Conservation (phyloP, 2,113 vertebrate genomes). For the Coptodon rendalli region DNA sequence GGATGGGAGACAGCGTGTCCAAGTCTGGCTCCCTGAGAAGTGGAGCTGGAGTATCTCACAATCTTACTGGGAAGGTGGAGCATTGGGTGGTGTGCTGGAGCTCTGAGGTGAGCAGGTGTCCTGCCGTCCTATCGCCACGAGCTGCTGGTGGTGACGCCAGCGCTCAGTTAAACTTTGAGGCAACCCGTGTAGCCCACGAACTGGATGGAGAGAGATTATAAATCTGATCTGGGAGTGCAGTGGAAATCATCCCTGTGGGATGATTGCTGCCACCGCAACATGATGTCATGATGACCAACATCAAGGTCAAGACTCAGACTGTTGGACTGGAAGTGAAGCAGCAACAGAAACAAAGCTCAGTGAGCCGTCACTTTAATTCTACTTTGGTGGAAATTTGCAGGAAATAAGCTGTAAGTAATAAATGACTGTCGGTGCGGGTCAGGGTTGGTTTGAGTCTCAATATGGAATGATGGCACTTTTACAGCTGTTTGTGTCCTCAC, state of each 20-base stretch:
- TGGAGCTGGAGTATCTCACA: neutral
- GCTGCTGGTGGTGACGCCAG: neutral
- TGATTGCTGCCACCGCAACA: neutral
- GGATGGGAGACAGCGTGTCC: neutral
- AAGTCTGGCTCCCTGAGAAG: neutral
- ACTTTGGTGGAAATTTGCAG: neutral
- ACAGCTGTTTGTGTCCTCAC: neutral
- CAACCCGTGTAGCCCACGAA: neutral
- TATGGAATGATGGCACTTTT: neutral
- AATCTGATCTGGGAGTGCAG: neutral
- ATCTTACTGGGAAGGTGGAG: neutral
- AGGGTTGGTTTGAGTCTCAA: neutral
- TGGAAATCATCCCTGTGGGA: neutral
- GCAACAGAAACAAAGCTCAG: neutral
- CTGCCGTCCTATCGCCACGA: neutral
- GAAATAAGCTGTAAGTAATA: neutral
- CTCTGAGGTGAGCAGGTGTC: neutral
- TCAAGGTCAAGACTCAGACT: neutral
- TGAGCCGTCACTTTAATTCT: neutral
- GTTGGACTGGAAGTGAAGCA: neutral
- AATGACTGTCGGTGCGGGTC: neutral
- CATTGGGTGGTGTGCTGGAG: neutral
- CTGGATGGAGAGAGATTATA: neutral
- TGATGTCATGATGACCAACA: neutral
- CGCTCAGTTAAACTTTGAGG: neutral